A percentile compares a stretch with the other conserved stretches of the same genome.
phyloP scores from a whole-genome alignment of 2,888 invertebrate species.

The Byasa hedistus region DNA sequence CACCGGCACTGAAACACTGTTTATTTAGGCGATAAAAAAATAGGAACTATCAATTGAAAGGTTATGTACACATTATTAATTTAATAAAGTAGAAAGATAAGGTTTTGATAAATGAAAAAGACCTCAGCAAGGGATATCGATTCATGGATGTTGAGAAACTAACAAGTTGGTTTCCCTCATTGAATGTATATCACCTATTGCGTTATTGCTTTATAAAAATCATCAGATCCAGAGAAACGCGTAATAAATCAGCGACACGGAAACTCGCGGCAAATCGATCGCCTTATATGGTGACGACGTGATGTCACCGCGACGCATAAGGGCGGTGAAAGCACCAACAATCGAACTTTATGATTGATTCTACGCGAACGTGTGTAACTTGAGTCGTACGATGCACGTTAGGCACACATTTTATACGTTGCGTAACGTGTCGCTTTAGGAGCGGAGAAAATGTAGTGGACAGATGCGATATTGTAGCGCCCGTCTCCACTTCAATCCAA shows the following conservation, averaged over 20 bases:
- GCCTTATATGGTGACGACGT: conserved; percentile 56
- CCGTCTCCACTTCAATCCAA: conserved; percentile 17
- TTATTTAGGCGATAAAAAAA: no score
- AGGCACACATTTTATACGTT: conserved; percentile 29
- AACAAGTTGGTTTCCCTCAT: conserved; percentile 8
- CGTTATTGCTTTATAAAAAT: conserved; percentile 23
- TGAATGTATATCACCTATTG: conserved; percentile 18
- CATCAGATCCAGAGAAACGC: conserved; percentile 32
- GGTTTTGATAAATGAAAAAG: no score
- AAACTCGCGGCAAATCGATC: conserved; percentile 51
- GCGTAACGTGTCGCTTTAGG: conserved; percentile 12
- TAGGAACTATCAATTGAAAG: no score
- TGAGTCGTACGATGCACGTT: conserved; percentile 22
- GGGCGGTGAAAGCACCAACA: conserved; percentile 56
- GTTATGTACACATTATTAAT: no score
- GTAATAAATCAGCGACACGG: conserved; percentile 37
- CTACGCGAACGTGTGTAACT: conserved; percentile 39
- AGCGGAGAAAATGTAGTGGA: conserved; percentile 22
- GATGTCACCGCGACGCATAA: conserved; percentile 46
- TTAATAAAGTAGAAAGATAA: no score
- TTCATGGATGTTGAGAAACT: background rate
- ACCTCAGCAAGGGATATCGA: background rate
- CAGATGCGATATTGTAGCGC: conserved; percentile 22
- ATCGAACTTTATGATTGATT: conserved; percentile 59
- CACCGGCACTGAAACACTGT: no score